Evolutionary conservation across 1,140 invertebrate species (phyloP).

Genomic region (Andrena cerasifolii): DNA sequence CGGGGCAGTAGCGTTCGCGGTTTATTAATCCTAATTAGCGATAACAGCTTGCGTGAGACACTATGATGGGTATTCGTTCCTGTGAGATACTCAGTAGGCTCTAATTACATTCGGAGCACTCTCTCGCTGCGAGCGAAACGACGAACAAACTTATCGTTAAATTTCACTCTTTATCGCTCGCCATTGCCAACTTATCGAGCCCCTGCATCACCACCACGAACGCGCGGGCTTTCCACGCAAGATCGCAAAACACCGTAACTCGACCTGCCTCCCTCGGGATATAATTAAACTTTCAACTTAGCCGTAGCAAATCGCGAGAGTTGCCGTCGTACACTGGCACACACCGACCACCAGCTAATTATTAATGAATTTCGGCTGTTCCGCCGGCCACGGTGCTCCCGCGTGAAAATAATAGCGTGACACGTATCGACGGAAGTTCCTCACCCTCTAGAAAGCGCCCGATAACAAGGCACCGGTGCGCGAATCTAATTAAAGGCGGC

Average conservation of each 20-base stretch:
- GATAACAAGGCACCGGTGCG: not conserved
- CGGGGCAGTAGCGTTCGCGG: conserved; percentile 20
- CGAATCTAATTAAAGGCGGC: conserved; percentile 38
- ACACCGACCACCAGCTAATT: not conserved
- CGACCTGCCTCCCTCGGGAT: not conserved
- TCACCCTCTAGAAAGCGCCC: not conserved
- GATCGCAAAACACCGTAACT: not conserved
- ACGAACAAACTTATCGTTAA: not conserved
- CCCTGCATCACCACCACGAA: too few species aligned
- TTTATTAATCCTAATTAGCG: conserved; percentile 53
- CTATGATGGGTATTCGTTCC: not conserved
- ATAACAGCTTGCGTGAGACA: conserved; percentile 18
- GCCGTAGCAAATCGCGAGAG: not conserved
- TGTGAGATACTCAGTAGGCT: conserved; percentile 5
- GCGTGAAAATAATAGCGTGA: not conserved
- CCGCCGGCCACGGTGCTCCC: not conserved
- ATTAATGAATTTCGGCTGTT: not conserved
- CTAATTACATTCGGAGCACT: conserved; percentile 19
- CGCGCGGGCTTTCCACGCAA: not conserved
- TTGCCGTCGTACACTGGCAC: too few species aligned
- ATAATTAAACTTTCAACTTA: conserved; percentile 23
- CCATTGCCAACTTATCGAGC: too few species aligned
- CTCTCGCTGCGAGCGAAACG: too few species aligned
- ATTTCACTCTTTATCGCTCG: not conserved
- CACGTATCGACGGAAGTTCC: not conserved